phyloP scores from a whole-genome alignment of 2,888 invertebrate species.

The Drosophila setosimentum region DNA sequence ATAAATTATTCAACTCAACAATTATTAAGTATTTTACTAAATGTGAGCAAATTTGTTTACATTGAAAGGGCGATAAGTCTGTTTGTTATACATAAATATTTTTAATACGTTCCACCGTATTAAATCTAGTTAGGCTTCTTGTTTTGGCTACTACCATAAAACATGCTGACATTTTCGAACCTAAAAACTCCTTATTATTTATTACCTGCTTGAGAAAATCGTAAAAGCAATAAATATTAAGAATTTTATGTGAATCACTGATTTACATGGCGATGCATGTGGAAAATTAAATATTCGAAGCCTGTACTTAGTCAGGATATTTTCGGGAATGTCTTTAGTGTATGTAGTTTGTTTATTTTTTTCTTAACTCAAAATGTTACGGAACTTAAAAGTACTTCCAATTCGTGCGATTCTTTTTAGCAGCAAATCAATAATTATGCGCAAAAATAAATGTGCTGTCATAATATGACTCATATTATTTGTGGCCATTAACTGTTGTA shows the following conservation, averaged over 20 bases:
- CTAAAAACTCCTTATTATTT: not conserved
- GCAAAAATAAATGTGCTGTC: conserved; percentile 56
- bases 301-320: not conserved
- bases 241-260: not conserved
- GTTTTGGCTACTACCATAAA: not conserved
- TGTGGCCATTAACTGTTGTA: conserved; percentile 48
- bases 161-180: not conserved
- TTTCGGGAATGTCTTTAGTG: not conserved
- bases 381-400: not conserved
- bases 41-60: not conserved
- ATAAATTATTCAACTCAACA: not conserved
- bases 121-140: not conserved
- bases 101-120: not conserved
- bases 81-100: not conserved
- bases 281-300: not conserved
- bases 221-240: not conserved
- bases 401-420: not conserved
- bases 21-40: not conserved
- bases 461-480: conserved; percentile 48
- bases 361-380: not conserved
- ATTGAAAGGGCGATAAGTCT: not conserved
- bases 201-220: not conserved
- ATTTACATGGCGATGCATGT: not conserved
- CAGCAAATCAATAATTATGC: conserved; percentile 55
- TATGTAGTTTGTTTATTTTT: not conserved